Base-by-base conservation (phyloP, 92 coral and sea anemone species). In the Phenganax marumi region DNA sequence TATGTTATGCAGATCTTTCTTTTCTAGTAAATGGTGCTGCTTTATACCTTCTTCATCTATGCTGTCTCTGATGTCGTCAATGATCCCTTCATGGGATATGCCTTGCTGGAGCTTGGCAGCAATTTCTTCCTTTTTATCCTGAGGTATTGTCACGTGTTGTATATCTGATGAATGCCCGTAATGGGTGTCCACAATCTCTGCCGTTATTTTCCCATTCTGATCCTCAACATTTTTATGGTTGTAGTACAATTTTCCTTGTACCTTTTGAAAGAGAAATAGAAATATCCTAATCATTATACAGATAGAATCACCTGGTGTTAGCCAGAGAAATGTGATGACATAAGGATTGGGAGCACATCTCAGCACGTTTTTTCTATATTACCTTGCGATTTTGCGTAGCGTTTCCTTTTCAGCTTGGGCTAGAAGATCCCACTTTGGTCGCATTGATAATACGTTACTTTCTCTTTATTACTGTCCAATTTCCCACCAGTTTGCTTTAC, bases 301-400 rank as follows among this genome's bases (percentile, higher is more conserved):
- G n/a, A n/a, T n/a, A n/a, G n/a, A n/a, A n/a, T n/a, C n/a, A n/a
- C n/a, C n/a, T n/a, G n/a, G n/a, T n/a, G n/a, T n/a, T n/a, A n/a
- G n/a, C n/a, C n/a, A n/a, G n/a, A n/a, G n/a, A n/a, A n/a, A n/a
- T n/a, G n/a, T n/a, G n/a, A n/a, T n/a, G n/a, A n/a, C n/a, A n/a
- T n/a, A n/a, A n/a, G n/a, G n/a, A n/a, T n/a, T n/a, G n/a, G n/a
- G n/a, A n/a, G n/a, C n/a, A n/a, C n/a, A n/a, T n/a, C n/a, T n/a
- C n/a, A n/a, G n/a, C n/a, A n/a, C n/a, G n/a, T n/a, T n/a, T n/a
- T n/a, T 61, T 61, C 17, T 26, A 10, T 17, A 64, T 52, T 85
- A 85, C 88, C 88, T 85, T 85, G 88, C n/a, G 88, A 76, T 85
- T 85, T 85, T 77, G 13, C 17, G 1, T 58, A 62, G 22, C 85